Conservation (phyloP, 2,888 invertebrate genomes). For the Lasioglossum marginatum region DNA sequence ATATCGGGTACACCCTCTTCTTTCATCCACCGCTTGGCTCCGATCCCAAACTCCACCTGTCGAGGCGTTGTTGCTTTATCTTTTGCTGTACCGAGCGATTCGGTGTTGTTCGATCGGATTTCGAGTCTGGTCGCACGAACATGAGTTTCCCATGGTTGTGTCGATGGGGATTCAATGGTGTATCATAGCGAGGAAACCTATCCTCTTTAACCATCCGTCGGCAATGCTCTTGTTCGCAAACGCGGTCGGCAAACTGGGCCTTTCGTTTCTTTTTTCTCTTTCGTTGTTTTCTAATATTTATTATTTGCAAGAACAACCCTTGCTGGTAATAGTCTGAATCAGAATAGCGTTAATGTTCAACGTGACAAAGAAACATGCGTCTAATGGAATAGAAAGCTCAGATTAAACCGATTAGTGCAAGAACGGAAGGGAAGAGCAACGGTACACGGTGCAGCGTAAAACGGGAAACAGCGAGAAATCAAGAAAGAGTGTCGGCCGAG, state of each 20-base stretch:
- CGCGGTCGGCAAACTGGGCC: too few relatives aligned
- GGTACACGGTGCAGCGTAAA: background rate
- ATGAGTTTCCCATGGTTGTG: background rate
- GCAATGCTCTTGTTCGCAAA: too few relatives aligned
- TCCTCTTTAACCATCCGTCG: too few relatives aligned
- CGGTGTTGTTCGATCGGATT: constrained; percentile 5
- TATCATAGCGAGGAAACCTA: background rate
- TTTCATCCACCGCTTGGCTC: constrained; percentile 47
- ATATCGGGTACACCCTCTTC: constrained; percentile 40
- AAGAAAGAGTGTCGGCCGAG: background rate
- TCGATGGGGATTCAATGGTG: background rate
- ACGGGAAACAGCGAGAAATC: background rate
- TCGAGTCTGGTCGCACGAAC: background rate
- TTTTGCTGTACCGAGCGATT: constrained; percentile 33
- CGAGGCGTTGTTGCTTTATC: constrained; percentile 41
- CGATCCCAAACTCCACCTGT: constrained; percentile 57
- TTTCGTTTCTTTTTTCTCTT: too few relatives aligned
- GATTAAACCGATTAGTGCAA: background rate
- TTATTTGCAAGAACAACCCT: too few relatives aligned
- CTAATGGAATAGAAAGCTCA: background rate
- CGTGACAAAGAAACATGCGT: background rate
- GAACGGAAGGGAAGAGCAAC: background rate
- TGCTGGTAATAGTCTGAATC: too few relatives aligned
- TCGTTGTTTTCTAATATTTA: too few relatives aligned
- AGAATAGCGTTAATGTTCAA: background rate